These are phyloP conservation scores for Charanyca ferruginea DNA, from an alignment of 2,888 invertebrate species.

Conservation along the genomic window DNA sequence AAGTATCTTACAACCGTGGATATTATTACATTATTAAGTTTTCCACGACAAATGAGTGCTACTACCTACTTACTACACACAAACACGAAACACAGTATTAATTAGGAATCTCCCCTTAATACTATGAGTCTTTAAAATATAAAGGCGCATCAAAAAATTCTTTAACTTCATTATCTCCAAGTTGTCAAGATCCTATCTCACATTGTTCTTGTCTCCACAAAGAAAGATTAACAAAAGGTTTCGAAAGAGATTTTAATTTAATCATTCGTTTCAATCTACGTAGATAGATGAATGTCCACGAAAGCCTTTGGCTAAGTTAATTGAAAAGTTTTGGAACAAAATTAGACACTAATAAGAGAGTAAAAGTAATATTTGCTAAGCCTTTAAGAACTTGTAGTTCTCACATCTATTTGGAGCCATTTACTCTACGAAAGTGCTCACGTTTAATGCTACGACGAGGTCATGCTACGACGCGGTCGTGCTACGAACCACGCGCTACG, in stretches of 20 bases:
- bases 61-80: not conserved
- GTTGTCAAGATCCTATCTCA: constrained; percentile 65
- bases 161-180: constrained; percentile 61
- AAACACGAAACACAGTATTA: constrained; percentile 31
- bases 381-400: constrained; percentile 45
- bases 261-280: constrained; percentile 68
- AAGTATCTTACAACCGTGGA: constrained; percentile 54
- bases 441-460: constrained; percentile 55
- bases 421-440: constrained; percentile 31
- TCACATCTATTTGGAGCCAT: constrained; percentile 34
- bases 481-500: constrained; percentile 27
- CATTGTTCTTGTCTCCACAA: constrained; percentile 65
- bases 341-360: constrained; percentile 57
- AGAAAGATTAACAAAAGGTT: constrained; percentile 66
- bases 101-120: constrained; percentile 39
- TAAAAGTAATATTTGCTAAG: constrained; percentile 56
- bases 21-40: constrained; percentile 49
- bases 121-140: constrained; percentile 47
- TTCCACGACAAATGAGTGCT: constrained; percentile 22
- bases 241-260: constrained; percentile 62
- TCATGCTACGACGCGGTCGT: constrained; percentile 56
- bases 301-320: constrained; percentile 65
- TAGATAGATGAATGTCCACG: constrained; percentile 58
- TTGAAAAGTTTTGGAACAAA: constrained; percentile 65
- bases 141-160: constrained; percentile 54